Base-by-base conservation (phyloP, 2,113 vertebrate species). In the Gasterosteus aculeatus region DNA sequence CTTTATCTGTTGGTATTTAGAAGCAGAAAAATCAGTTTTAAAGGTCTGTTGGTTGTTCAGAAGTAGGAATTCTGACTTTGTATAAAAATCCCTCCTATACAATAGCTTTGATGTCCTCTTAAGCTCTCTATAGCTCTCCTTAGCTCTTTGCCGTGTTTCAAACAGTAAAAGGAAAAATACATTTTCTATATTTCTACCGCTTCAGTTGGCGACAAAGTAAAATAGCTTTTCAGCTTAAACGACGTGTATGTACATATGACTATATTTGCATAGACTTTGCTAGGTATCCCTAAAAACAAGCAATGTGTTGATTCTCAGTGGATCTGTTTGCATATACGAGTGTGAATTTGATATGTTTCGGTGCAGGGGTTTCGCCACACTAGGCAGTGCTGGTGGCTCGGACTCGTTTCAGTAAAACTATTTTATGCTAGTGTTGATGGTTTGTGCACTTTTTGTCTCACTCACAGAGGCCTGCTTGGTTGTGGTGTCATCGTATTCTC, bases 221-320 rank as follows among this genome's bases (percentile, higher is more conserved):
- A 84, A 73, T 87, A 80, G 90, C 91, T 91, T 89, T 91, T 88
- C 86, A 62, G 89, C 89, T 88, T 90, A 81, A 81, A 87, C 78
- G n/a, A 84, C 78, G 86, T 92, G 87, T 91, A 87, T 94, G 92
- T 93, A 93, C 86, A 93, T 93, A 92, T 89, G 86, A 90, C 91
- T 94, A 93, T 94, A 93, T 93, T 93, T 91, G 88, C 92, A 91
- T 93, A 92, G 92, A 93, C 88, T 94, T 93, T 91, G 90, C 92
- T 91, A 93, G 93, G 88, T 93, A 93, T 93, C 92, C 92, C 92
- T 91, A 88, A 92, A 91, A 91, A 91, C 89, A 91, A 93, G 88
- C 88, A 88, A 91, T 88, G 89, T 93, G 92, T 92, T 89, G 84
- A 92, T 91, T 91, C 93, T 94, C 93, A 92, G 93, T 93, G 93